phyloP scores from a whole-genome alignment of 1,140 invertebrate genomes.

The Eriosoma lanigerum region DNA sequence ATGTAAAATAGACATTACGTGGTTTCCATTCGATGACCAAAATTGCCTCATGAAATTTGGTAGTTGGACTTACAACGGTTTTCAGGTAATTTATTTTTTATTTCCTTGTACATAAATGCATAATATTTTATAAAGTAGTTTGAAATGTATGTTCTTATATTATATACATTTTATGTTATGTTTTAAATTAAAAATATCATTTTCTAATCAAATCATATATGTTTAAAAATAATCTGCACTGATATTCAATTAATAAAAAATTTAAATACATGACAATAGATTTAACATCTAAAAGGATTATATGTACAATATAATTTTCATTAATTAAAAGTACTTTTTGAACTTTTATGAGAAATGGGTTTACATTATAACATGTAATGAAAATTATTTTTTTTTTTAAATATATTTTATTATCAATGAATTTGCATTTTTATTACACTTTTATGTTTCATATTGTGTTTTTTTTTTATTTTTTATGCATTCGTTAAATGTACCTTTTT shows the following conservation, averaged over 20 bases:
- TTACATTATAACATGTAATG: constrained; percentile 1
- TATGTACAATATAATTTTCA: constrained; percentile 1
- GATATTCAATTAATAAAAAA: no score
- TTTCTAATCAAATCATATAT: no score
- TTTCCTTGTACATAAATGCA: not conserved
- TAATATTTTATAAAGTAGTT: not conserved
- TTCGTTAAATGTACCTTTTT: constrained; percentile 15
- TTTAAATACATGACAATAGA: not conserved
- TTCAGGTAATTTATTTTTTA: constrained; percentile 70
- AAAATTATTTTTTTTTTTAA: not conserved
- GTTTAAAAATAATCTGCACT: no score
- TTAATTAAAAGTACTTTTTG: constrained; percentile 18
- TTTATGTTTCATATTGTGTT: not conserved
- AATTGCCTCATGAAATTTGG: constrained; percentile 94
- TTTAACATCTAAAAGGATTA: not conserved
- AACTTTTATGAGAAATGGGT: constrained; percentile 10
- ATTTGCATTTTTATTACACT: constrained; percentile 37
- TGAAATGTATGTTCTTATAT: no score
- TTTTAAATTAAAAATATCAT: no score
- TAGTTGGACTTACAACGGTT: constrained; percentile 92
- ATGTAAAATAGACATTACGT: constrained; percentile 98
- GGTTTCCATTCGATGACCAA: constrained; percentile 99
- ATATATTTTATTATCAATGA: constrained; percentile 5
- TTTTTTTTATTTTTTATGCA: constrained; percentile 24
- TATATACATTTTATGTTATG: no score